Evolutionary conservation across 1,140 invertebrate species (phyloP).

Genomic region (Geopemphigus sp.): DNA sequence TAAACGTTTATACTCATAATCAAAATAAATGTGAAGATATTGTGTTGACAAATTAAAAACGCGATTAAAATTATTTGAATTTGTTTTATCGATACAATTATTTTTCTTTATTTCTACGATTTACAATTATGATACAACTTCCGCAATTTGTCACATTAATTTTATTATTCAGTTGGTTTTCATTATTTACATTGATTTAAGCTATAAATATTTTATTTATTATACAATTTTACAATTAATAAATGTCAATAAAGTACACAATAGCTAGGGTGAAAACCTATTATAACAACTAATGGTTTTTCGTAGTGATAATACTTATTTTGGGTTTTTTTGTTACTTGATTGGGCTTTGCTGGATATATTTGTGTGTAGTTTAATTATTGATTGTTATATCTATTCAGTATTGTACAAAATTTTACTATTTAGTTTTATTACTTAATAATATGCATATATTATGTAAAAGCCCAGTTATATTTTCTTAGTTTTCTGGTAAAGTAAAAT

Average conservation of each 20-base stretch:
- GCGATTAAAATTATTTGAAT: no score
- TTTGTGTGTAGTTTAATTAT: neutral
- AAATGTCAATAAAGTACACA: neutral
- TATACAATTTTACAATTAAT: neutral
- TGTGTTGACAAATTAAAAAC: neutral
- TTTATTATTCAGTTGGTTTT: neutral
- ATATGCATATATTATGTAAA: neutral
- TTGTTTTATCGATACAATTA: neutral
- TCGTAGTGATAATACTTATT: neutral
- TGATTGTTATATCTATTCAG: neutral
- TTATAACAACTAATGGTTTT: neutral
- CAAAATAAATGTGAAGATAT: neutral
- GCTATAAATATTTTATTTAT: neutral
- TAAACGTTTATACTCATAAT: neutral
- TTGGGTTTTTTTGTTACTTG: neutral
- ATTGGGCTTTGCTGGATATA: neutral
- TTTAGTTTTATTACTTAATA: neutral
- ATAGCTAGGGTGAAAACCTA: neutral
- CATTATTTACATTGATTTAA: neutral
- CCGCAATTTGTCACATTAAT: no score
- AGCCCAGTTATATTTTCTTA: no score
- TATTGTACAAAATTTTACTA: neutral
- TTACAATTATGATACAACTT: neutral
- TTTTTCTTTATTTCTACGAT: neutral
- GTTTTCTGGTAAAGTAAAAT: no score